Percentiles rank a stretch among this genome's conserved stretches.
These are phyloP conservation scores for Dendrophyllia cribrosa DNA, from an alignment of 64 coral and sea anemone genomes.

Conservation along the genomic window DNA sequence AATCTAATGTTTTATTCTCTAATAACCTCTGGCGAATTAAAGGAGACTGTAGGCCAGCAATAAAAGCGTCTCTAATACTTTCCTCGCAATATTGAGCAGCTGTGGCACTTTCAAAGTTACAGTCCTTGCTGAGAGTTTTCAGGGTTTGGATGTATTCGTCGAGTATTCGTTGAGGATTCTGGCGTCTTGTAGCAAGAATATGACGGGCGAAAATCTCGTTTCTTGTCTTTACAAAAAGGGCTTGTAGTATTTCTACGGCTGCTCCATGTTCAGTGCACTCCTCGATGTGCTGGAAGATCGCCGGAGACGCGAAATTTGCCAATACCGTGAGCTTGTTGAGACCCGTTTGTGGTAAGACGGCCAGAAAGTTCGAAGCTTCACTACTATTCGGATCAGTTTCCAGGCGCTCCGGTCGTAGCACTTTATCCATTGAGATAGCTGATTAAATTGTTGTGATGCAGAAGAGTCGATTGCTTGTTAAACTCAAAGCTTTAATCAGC, in stretches of 20 bases:
- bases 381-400: background rate
- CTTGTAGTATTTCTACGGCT: constrained; percentile 40
- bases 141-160: constrained; percentile 31
- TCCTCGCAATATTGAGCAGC: constrained; percentile 28
- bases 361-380: background rate
- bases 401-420: background rate
- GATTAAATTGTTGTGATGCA: no score
- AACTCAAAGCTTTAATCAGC: no score
- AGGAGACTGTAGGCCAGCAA: constrained; percentile 12
- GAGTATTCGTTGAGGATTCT: constrained; percentile 19
- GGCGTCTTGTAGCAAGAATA: constrained; percentile 23
- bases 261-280: constrained; percentile 32
- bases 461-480: no score
- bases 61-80: constrained; percentile 18
- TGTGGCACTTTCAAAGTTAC: constrained; percentile 22
- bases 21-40: background rate
- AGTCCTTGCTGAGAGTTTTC: constrained; percentile 43
- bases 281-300: constrained; percentile 66
- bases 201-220: constrained; percentile 43
- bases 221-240: constrained; percentile 37
- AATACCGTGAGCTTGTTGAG: constrained; percentile 25
- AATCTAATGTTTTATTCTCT: constrained; percentile 6
- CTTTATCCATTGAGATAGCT: background rate
- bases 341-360: constrained; percentile 30
- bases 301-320: constrained; percentile 34